Base-by-base conservation (phyloP, 2,888 invertebrate species). In the Opisthograptis luteolata region DNA sequence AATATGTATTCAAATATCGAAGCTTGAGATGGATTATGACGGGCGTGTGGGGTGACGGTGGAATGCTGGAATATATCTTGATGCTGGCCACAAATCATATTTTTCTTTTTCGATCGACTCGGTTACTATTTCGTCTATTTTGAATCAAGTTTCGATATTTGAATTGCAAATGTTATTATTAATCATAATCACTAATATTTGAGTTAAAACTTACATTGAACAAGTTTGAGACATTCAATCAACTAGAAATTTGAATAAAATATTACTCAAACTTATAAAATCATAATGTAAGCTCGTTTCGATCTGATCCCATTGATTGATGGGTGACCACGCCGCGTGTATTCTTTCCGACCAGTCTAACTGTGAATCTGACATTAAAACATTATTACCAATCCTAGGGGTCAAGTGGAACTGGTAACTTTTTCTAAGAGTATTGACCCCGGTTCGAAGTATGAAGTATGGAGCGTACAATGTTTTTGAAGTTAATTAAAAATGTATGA, bases 271-370 rank as follows among this genome's bases (percentile, higher is more conserved):
- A 85, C 76, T 79, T 84, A 82, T 82, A 86, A 86, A 88, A 84
- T 84, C 84, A 87, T 87, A 87, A 84, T 84, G 77, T 81, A 72
- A 74, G 83, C 79, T 83, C 76, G 81, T 84, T 84, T 84, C 81
- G 84, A 87, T 89, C 87, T 86, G 89, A 88, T 87, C 79, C 85
- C 81, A 87, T 88, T 90, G 90, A 90, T 90, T 89, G 89, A 90
- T 90, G 86, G 88, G 88, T 88, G 85, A 84, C 85, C 87, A 84
- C 80, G 86, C 80, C 75, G 83, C 70, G 80, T 64, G 67, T 65
- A 69, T 63, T 51, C 39, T 40, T 34, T 25, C 46, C 58, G 70
- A 48, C 85, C 76, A 73, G 30, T 50, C 19, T 71, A 73, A 48
- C 35, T 45, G 59, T 41, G 43, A 31, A 39, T 49, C 54, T n/a